phyloP scores from a whole-genome alignment of 2,113 vertebrate species.

The Odocoileus virginianus region DNA sequence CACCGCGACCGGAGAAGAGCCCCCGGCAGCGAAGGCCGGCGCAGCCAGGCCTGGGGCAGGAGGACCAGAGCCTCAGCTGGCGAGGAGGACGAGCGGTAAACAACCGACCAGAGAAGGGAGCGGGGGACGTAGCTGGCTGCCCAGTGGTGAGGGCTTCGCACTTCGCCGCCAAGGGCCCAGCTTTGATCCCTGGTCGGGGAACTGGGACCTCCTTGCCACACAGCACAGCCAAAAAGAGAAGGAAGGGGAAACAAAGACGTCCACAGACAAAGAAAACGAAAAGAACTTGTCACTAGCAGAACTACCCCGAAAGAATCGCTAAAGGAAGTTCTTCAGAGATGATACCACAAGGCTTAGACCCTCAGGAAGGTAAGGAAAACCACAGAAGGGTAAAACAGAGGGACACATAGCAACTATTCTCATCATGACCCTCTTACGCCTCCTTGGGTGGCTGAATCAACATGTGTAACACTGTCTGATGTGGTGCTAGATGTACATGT shows the following conservation, averaged over 20 bases:
- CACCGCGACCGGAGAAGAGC: accelerated
- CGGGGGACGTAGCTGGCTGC: not conserved
- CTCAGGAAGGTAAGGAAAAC: not conserved
- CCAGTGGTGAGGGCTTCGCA: not conserved
- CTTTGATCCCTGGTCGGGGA: not conserved
- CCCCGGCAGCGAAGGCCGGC: not conserved
- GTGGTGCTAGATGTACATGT: accelerated
- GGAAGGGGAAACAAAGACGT: not conserved
- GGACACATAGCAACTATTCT: accelerated
- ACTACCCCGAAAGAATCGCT: not conserved
- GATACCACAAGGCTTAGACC: not conserved
- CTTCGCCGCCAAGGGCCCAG: not conserved
- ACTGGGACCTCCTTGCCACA: not conserved
- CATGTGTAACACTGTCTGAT: accelerated
- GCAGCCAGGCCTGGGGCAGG: no score
- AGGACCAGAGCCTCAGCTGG: not conserved
- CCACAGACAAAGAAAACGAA: not conserved
- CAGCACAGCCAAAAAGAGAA: not conserved
- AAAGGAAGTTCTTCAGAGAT: not conserved
- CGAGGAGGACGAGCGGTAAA: not conserved
- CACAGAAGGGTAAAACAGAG: not conserved
- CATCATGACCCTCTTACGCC: accelerated
- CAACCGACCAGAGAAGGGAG: not conserved
- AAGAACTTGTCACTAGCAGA: not conserved
- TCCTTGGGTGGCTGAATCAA: not conserved